Base-by-base conservation (phyloP, 1,140 invertebrate genomes). In the Solenopsis invicta region DNA sequence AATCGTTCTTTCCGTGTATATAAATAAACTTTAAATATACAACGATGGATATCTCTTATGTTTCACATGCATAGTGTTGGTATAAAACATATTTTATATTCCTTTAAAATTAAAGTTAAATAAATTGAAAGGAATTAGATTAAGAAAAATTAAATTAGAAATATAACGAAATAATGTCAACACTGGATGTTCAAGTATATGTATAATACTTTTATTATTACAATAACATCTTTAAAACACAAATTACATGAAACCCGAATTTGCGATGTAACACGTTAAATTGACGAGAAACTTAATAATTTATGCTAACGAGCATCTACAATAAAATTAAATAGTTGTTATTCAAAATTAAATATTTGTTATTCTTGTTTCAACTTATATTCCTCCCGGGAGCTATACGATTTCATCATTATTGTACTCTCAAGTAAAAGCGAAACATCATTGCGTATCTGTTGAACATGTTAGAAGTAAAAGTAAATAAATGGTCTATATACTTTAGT, bases 391-490 rank as follows among this genome's bases (percentile, higher is more conserved):
- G 74, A 76, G 54, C 54, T 18, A 12, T 10, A 16, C n/a, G 34
- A 76, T 16, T n/a, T 48, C 16, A 21, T 61, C 37, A 24, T 56
- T 41, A 76, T 76, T 59, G 54, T n/a, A 9, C 54, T 45, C 37
- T 10, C 13, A 12, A 24, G 48, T 72, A 72, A 59, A 76, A 76
- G 52, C 21, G 54, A 37, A 34, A 56, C 24, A 76, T 41, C 74
- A 41, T 34, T 37, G 48, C 5, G 6, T n/a, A 54, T 21, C 50
- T 59, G 34, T 76, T 59, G 16, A 41, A 75, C 52, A 75, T 37
- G 50, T 41, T 37, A 45, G n/a, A 75, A 41, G 54, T 66, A 52
- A 67, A 37, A 80, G 9, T 50, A 66, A 66, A 67, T 37, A 67
- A 37, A 80, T 69, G 41, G 21, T 54, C 13, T 54, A 54, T 37